Evolutionary conservation across 37 sponge, comb jelly and placozoan genomes (phyloP).

Genomic region (Spongia lamella): DNA sequence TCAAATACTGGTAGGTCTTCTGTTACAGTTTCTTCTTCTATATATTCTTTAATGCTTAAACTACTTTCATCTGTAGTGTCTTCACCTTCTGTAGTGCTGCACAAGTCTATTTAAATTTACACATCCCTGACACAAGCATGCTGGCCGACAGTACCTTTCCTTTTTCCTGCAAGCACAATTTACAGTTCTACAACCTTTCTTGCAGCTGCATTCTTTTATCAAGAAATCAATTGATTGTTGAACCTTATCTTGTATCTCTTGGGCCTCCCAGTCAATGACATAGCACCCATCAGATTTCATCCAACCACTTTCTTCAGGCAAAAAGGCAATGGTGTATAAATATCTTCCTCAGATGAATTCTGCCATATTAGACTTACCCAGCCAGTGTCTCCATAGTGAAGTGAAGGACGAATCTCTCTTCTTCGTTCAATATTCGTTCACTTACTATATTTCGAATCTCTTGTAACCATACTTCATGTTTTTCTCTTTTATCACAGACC

Average conservation of each 20-base stretch:
- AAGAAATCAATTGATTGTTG: slow-evolving; percentile 8
- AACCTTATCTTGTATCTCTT: background rate
- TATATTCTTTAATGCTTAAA: too few relatives aligned
- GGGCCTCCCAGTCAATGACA: slow-evolving; percentile 24
- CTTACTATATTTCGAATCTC: background rate
- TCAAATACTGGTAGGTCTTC: too few relatives aligned
- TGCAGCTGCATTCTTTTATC: too few relatives aligned
- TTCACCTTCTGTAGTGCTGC: too few relatives aligned
- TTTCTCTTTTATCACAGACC: background rate
- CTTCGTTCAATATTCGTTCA: slow-evolving; percentile 5
- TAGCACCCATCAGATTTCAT: background rate
- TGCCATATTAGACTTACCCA: slow-evolving; percentile 11
- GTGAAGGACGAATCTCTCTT: background rate
- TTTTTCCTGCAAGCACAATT: too few relatives aligned
- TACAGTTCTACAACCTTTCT: too few relatives aligned
- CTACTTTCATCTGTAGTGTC: too few relatives aligned
- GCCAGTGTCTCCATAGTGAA: slow-evolving; percentile 33
- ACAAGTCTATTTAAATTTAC: too few relatives aligned
- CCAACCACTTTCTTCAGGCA: slow-evolving; percentile 21
- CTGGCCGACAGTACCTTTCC: too few relatives aligned
- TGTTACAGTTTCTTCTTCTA: too few relatives aligned
- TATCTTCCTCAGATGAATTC: background rate
- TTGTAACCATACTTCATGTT: background rate
- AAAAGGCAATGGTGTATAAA: background rate
- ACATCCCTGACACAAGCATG: too few relatives aligned